phyloP scores from a whole-genome alignment of 1,140 invertebrate genomes.

The Drosophila pandora region DNA sequence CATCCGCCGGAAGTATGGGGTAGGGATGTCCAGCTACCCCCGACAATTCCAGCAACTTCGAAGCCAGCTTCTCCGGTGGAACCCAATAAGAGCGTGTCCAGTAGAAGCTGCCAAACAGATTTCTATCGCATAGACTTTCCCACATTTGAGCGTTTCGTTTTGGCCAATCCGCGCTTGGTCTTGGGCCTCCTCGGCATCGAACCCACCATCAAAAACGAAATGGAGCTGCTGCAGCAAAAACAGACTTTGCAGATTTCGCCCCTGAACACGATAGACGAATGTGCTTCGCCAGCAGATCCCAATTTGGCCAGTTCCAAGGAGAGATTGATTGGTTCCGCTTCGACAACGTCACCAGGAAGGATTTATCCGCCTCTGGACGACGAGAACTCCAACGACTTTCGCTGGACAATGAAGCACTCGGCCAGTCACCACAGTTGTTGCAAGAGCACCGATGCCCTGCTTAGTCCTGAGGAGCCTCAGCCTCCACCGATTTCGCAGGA shows the following conservation, averaged over 20 bases:
- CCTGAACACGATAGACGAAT: slow-evolving; percentile 77
- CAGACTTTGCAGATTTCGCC: slow-evolving; percentile 76
- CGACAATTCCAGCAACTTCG: slow-evolving; percentile 43
- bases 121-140: slow-evolving; percentile 79
- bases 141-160: slow-evolving; percentile 75
- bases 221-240: slow-evolving; percentile 77
- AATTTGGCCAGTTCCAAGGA: slow-evolving; percentile 63
- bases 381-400: slow-evolving; percentile 79
- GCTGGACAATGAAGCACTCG: slow-evolving; percentile 79
- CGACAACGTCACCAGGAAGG: slow-evolving; percentile 21
- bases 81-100: slow-evolving; percentile 38
- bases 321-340: slow-evolving; percentile 23
- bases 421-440: slow-evolving; percentile 74
- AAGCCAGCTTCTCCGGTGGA: slow-evolving; percentile 45
- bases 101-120: slow-evolving; percentile 75
- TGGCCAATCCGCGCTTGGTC: slow-evolving; percentile 80
- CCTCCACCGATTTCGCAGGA: slow-evolving; percentile 2
- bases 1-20: slow-evolving; percentile 91
- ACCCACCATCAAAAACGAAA: slow-evolving; percentile 72
- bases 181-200: slow-evolving; percentile 79
- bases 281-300: slow-evolving; percentile 62
- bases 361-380: slow-evolving; percentile 68
- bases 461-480: slow-evolving; percentile 56
- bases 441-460: slow-evolving; percentile 75
- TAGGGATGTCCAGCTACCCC: slow-evolving; percentile 69